These are phyloP conservation scores for Brachycybe producta DNA, from an alignment of 2,888 invertebrate species.

Conservation along the genomic window DNA sequence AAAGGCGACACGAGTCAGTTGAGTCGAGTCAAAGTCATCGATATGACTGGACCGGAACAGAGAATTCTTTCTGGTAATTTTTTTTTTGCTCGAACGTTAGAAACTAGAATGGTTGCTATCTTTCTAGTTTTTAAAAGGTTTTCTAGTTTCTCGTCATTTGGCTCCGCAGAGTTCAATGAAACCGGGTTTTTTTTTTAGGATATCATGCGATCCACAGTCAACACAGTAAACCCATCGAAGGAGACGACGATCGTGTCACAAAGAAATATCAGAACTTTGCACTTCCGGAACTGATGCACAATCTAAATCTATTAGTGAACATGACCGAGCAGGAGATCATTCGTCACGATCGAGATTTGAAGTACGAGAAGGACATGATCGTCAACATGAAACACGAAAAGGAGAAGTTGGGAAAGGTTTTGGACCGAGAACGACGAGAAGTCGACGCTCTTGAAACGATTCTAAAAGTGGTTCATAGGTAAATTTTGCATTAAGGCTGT, in stretches of 20 bases:
- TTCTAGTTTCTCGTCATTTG: no score
- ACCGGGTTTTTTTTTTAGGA: slow-evolving; percentile 48
- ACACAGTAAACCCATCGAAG: slow-evolving; percentile 43
- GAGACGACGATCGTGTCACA: slow-evolving; percentile 39
- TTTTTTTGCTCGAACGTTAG: background rate
- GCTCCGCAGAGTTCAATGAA: background rate
- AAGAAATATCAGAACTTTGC: slow-evolving; percentile 34
- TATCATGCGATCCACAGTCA: slow-evolving; percentile 77
- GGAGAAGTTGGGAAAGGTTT: slow-evolving; percentile 49
- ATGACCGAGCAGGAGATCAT: slow-evolving; percentile 93
- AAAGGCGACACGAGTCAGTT: slow-evolving; percentile 41
- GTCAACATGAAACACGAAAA: slow-evolving; percentile 67
- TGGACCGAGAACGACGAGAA: slow-evolving; percentile 57
- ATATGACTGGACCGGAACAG: slow-evolving; percentile 95
- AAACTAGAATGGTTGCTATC: background rate
- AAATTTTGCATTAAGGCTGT: slow-evolving; percentile 25
- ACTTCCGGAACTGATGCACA: slow-evolving; percentile 81
- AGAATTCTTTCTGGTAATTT: slow-evolving; percentile 48
- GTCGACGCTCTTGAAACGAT: slow-evolving; percentile 58
- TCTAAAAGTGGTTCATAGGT: slow-evolving; percentile 49
- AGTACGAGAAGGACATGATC: slow-evolving; percentile 63
- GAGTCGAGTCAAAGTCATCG: slow-evolving; percentile 89
- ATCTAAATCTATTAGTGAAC: slow-evolving; percentile 78
- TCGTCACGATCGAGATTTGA: slow-evolving; percentile 60
- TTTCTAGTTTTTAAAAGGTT: no score